A percentile compares a stretch with the other conserved stretches of the same genome.
Evolutionary conservation across 1,140 invertebrate species (phyloP).

Genomic region (Drosophila sproati): DNA sequence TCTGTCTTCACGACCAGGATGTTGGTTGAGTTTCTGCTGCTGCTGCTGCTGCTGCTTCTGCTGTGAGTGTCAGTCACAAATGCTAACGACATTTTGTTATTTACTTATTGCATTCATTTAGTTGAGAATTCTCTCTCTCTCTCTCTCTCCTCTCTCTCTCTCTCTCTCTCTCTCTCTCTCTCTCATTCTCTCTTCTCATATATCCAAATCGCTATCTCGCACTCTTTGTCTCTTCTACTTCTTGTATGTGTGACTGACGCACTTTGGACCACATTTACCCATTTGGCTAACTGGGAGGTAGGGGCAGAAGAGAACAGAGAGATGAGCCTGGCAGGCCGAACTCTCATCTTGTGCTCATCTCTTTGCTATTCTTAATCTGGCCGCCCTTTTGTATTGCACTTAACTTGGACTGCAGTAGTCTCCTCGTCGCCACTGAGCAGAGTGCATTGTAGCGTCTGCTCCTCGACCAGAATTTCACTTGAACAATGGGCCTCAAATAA

Average conservation of each 20-base stretch:
- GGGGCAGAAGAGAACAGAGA: background rate
- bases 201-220: background rate
- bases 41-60: constrained; percentile 34
- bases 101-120: constrained; percentile 84
- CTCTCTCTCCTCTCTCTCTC: constrained; percentile 3
- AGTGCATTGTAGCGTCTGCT: constrained; percentile 51
- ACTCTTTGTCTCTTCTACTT: constrained; percentile 11
- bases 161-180: constrained; percentile 3
- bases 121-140: constrained; percentile 44
- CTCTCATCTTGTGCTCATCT: constrained; percentile 56
- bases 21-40: constrained; percentile 1
- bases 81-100: constrained; percentile 84
- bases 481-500: constrained; percentile 81
- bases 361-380: constrained; percentile 79
- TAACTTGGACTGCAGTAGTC: constrained; percentile 66
- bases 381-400: constrained; percentile 78
- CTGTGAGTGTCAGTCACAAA: constrained; percentile 73
- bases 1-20: background rate
- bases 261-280: constrained; percentile 43
- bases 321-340: background rate
- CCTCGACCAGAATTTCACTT: constrained; percentile 63
- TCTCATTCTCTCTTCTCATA: background rate
- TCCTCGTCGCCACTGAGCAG: background rate
- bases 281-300: constrained; percentile 25
- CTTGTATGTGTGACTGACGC: constrained; percentile 20